Conservation (phyloP, 2,797 vertebrate genomes). For the Trichosurus vulpecula region DNA sequence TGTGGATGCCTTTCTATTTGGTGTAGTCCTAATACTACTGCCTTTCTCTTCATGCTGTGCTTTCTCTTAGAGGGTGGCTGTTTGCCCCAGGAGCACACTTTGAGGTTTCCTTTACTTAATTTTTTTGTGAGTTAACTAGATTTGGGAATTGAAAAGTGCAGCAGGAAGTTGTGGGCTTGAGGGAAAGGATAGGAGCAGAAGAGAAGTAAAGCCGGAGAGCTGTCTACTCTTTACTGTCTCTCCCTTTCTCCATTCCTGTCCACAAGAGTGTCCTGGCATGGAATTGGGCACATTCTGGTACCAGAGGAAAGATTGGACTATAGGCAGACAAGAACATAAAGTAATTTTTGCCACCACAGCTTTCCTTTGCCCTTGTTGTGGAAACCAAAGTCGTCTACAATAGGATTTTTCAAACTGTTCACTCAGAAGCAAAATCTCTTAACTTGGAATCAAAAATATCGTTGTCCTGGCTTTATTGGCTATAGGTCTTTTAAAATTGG, state of each 20-base stretch:
- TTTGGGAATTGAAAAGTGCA: neutral
- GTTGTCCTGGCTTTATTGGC: neutral
- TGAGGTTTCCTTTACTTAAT: neutral
- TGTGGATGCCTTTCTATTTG: neutral
- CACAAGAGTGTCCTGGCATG: conserved; percentile 10
- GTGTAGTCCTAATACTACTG: neutral
- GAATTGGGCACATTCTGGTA: neutral
- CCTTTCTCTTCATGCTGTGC: neutral
- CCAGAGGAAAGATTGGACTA: neutral
- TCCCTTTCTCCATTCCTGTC: neutral
- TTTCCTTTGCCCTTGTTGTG: neutral
- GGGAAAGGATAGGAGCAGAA: no score
- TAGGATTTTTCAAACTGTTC: neutral
- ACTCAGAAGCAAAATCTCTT: neutral
- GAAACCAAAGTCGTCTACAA: conserved; percentile 9
- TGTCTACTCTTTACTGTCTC: neutral
- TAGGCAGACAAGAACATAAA: neutral
- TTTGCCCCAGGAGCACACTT: neutral
- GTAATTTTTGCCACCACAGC: neutral
- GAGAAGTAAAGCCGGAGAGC: neutral
- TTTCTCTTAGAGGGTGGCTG: neutral
- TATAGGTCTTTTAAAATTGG: neutral
- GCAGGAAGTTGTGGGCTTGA: neutral
- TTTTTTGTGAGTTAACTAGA: neutral
- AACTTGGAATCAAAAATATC: neutral